These are phyloP conservation scores for Conistra vaccinii DNA, from an alignment of 2,888 invertebrate genomes.

Conservation along the genomic window DNA sequence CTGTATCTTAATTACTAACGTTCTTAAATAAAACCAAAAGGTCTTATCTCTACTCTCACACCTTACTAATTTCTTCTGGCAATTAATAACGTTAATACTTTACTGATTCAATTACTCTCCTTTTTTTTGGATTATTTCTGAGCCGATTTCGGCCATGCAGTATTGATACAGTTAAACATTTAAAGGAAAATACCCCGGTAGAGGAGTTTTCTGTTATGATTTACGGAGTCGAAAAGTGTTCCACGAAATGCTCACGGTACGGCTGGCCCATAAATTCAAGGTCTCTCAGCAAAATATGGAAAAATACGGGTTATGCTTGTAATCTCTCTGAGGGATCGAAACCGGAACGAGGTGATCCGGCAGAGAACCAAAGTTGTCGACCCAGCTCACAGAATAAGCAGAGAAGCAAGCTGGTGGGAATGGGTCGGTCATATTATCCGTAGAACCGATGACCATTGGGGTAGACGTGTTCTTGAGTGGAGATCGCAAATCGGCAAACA, in stretches of 20 bases:
- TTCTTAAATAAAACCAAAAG: slow-evolving; percentile 73
- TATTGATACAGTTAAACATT: not conserved
- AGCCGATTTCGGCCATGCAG: not conserved
- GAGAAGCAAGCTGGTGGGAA: not conserved
- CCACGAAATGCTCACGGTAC: no score
- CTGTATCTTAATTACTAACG: slow-evolving; percentile 85
- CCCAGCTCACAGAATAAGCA: not conserved
- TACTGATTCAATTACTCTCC: slow-evolving; percentile 47
- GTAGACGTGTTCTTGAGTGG: no score
- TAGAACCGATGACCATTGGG: no score
- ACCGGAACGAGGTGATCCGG: not conserved
- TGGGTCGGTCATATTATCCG: not conserved
- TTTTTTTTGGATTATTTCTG: slow-evolving; percentile 22
- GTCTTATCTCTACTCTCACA: slow-evolving; percentile 63
- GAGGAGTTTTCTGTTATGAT: not conserved
- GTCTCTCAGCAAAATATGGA: not conserved
- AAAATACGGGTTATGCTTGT: not conserved
- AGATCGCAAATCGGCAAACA: no score
- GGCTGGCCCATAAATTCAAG: not conserved
- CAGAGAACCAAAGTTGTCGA: not conserved
- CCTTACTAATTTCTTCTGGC: slow-evolving; percentile 58
- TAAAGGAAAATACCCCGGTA: not conserved
- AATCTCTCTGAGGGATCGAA: not conserved
- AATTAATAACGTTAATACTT: slow-evolving; percentile 62
- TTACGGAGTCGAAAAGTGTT: not conserved